Evolutionary conservation across 1,140 invertebrate genomes (phyloP).

Genomic region (Theocolax elegans): DNA sequence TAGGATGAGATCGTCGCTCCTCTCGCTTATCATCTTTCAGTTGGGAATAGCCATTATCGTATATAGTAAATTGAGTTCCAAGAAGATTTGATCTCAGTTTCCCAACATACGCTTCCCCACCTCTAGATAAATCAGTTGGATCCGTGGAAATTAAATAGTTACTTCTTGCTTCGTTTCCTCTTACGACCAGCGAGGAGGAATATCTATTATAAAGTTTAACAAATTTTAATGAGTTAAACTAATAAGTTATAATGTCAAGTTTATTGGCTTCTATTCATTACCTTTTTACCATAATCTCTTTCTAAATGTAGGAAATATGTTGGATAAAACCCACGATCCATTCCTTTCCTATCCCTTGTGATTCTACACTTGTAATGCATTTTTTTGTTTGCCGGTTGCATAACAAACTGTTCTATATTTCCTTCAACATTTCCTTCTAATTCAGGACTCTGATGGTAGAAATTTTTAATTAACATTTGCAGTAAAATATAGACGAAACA

Average conservation of each 20-base stretch:
- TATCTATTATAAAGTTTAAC: slow-evolving; percentile 68
- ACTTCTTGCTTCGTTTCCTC: slow-evolving; percentile 95
- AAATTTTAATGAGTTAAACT: background rate
- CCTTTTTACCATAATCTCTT: slow-evolving; percentile 94
- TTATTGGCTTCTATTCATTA: too few relatives aligned
- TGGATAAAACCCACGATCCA: slow-evolving; percentile 96
- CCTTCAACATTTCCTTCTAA: slow-evolving; percentile 86
- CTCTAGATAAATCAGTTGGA: slow-evolving; percentile 95
- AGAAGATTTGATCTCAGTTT: slow-evolving; percentile 97
- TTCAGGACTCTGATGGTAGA: slow-evolving; percentile 71
- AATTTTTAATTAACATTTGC: too few relatives aligned
- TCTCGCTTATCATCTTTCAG: slow-evolving; percentile 74
- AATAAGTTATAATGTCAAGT: too few relatives aligned
- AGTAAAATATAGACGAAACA: too few relatives aligned
- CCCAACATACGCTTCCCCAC: slow-evolving; percentile 83
- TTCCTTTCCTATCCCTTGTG: slow-evolving; percentile 95
- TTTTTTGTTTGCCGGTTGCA: slow-evolving; percentile 91
- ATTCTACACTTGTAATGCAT: slow-evolving; percentile 96
- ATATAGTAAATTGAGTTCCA: slow-evolving; percentile 97
- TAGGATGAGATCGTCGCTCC: slow-evolving; percentile 69
- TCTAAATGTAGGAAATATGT: slow-evolving; percentile 98
- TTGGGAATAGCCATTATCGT: slow-evolving; percentile 92
- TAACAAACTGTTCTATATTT: slow-evolving; percentile 90
- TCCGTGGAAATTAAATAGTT: slow-evolving; percentile 99
- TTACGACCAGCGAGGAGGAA: slow-evolving; percentile 97